Evolutionary conservation across 2,888 invertebrate genomes (phyloP).

Genomic region (Andrena hattorfiana): DNA sequence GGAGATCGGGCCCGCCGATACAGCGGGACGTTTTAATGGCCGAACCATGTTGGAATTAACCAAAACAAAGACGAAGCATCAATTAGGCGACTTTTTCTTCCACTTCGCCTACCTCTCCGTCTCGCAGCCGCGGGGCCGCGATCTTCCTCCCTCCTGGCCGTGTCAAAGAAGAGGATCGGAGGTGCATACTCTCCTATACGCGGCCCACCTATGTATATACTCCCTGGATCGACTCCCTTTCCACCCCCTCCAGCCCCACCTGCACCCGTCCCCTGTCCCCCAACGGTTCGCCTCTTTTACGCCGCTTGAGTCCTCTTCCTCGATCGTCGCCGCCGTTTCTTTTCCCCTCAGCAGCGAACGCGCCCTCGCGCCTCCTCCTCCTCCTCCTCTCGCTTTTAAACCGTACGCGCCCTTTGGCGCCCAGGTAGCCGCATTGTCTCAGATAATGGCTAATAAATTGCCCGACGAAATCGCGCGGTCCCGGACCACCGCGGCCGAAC

Average conservation of each 20-base stretch:
- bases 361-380: constrained; percentile 9
- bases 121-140: constrained; percentile 39
- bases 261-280: not conserved
- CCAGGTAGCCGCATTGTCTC: constrained; percentile 83
- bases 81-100: constrained; percentile 87
- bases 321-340: constrained; percentile 8
- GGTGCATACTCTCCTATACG: constrained; percentile 65
- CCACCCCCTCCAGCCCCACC: not conserved
- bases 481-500: constrained; percentile 77
- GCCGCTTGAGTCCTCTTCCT: constrained; percentile 23
- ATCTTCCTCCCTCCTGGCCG: constrained; percentile 49
- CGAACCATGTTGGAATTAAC: constrained; percentile 90
- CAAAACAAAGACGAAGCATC: constrained; percentile 90
- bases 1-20: constrained; percentile 88
- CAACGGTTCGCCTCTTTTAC: constrained; percentile 28
- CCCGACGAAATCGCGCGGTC: constrained; percentile 73
- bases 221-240: constrained; percentile 9
- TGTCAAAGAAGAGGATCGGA: constrained; percentile 69
- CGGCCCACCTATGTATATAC: constrained; percentile 69
- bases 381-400: constrained; percentile 50
- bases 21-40: constrained; percentile 89
- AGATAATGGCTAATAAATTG: constrained; percentile 84
- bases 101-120: constrained; percentile 74
- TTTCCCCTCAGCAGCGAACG: not conserved
- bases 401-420: constrained; percentile 72